Evolutionary conservation across 1,140 invertebrate genomes (phyloP), one percentile per base, ranked within the genome.

Genomic region (Drosophila pandora): DNA sequence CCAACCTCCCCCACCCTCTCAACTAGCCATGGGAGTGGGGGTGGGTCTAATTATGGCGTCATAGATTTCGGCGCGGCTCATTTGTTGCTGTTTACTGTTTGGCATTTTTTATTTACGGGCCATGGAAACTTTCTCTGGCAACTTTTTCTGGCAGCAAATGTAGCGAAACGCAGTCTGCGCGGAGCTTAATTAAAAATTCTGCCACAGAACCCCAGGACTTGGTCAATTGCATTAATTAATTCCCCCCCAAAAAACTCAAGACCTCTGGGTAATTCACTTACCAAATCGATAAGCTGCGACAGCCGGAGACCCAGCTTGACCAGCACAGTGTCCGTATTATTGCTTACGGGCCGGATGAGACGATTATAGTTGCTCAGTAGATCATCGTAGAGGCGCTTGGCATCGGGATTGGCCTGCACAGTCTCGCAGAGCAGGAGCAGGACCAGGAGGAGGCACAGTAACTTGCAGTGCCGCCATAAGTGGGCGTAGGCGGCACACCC

Each of bases 331-430:
- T 99, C 97, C 3, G 96, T 97, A 91, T 98, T 98, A 92, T 98
- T 97, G 73, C 95, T 95, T 5, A 99, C 97, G 0, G 98, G 98
- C 79, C 98, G 93, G 61, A 98, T 98, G 32, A 99, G 94, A 72
- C 98, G 95, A 93, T 99, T 99, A 92, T 99, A 99, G 92, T 97
- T 98, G 79, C 97, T 97, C 59, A 99, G 94, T 45, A 99, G 93
- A 93, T 99, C 98, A 89, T 98, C 97, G 91, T 98, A 98, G 25
- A 98, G 94, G 58, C 97, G 94, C 91, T 98, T 98, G 2, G 97
- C 97, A 85, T 98, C 97, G 1, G 97, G 97, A 93, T 98, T 98
- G 37, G 93, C 93, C 43, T 92, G 78, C 4, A 91, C 90, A 1
- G 84, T 91, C 50, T 91, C 90, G 71, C 83, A 90, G 34, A 91